phyloP scores from a whole-genome alignment of 2,888 invertebrate genomes.

The Perizoma affinitatum region DNA sequence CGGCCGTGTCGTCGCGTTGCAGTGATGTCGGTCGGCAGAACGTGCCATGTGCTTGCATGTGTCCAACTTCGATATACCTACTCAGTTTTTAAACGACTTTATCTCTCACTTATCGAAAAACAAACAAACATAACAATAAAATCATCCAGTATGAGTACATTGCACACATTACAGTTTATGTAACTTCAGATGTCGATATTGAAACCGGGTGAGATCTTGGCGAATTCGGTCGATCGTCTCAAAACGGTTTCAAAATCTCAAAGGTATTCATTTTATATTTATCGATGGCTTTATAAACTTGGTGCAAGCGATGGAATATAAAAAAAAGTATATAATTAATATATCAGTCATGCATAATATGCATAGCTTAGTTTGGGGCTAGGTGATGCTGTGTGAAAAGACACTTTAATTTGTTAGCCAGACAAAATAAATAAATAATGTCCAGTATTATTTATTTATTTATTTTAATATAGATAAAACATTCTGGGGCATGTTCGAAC shows the following conservation, averaged over 20 bases:
- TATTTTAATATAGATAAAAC: conserved; percentile 31
- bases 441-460: neutral
- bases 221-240: conserved; percentile 57
- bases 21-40: conserved; percentile 22
- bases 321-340: too few species aligned
- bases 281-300: conserved; percentile 48
- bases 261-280: conserved; percentile 49
- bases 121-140: conserved; percentile 57
- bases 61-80: conserved; percentile 38
- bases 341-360: too few species aligned
- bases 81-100: conserved; percentile 57
- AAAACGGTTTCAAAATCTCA: conserved; percentile 56
- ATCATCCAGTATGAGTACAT: conserved; percentile 51
- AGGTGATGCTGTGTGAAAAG: too few species aligned
- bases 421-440: too few species aligned
- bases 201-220: conserved; percentile 56
- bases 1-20: conserved; percentile 31
- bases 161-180: conserved; percentile 56
- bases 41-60: conserved; percentile 24
- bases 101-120: conserved; percentile 63
- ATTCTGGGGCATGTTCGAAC: conserved; percentile 41
- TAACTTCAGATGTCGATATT: conserved; percentile 56
- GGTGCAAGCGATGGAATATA: conserved; percentile 18
- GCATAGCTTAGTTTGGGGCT: too few species aligned
- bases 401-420: too few species aligned